A percentile compares a stretch with the other conserved stretches of the same genome.
phyloP scores from a whole-genome alignment of 2,113 vertebrate species.

The Ardeotis arabs region DNA sequence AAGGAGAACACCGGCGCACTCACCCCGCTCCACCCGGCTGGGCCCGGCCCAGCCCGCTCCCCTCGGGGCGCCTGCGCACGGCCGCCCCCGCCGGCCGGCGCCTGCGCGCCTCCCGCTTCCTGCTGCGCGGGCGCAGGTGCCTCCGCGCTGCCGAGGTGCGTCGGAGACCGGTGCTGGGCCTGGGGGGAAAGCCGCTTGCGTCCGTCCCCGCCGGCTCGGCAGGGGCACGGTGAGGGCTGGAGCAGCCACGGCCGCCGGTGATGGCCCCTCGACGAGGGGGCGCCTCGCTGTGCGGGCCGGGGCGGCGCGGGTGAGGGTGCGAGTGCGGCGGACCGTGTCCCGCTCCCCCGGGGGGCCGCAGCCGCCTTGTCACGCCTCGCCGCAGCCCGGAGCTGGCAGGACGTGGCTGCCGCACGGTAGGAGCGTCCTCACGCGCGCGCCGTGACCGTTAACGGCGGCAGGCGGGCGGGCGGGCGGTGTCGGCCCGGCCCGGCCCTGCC shows the following conservation, averaged over 20 bases:
- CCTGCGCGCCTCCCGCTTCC: too few species aligned
- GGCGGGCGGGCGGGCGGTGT: neutral
- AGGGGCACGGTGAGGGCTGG: too few species aligned
- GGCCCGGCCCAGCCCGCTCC: too few species aligned
- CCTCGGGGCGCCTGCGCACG: too few species aligned
- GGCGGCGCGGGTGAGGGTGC: neutral
- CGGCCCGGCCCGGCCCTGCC: neutral
- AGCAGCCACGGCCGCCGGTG: too few species aligned
- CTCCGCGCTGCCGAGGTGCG: too few species aligned
- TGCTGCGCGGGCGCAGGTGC: too few species aligned
- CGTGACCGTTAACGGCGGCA: neutral
- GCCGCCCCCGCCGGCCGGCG: too few species aligned
- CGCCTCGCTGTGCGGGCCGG: neutral
- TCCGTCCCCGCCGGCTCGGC: too few species aligned
- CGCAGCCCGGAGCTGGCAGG: neutral
- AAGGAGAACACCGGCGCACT: neutral
- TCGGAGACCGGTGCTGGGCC: too few species aligned
- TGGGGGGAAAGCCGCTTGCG: too few species aligned
- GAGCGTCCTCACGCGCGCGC: neutral
- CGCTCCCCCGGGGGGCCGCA: neutral
- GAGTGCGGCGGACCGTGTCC: neutral
- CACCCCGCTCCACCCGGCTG: neutral
- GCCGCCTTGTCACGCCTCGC: neutral
- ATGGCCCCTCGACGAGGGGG: neutral
- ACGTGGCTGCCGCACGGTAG: neutral